Evolutionary conservation across 1,140 invertebrate species (phyloP), one percentile per base, ranked within the genome.

Genomic region (Drosophila cardini): DNA sequence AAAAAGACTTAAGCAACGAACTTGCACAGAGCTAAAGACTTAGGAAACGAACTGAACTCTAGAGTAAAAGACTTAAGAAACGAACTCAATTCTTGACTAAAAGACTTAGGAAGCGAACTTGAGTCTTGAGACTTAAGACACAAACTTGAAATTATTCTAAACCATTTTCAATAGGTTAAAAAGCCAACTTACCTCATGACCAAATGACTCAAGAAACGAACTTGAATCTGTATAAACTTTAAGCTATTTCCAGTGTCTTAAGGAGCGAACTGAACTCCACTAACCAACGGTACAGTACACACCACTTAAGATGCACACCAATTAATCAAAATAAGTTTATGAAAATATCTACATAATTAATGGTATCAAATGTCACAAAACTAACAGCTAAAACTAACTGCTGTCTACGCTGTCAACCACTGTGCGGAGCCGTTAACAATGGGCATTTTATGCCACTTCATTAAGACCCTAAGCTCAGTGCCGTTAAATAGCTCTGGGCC

Each of bases 401-500:
- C 5, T 13, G 36, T 34, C 36, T 4, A 38, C 36, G 11, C 36
- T 38, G 11, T 30, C 67, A 58, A 82, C 81, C 62, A 74, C 40
- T 74, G 40, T 36, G 67, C 42, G 30, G 36, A 52, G 43, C 32
- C 32, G 38, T 76, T 65, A 76, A 69, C 63, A 46, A 76, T 79
- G 53, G 53, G 64, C 67, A 76, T 48, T 78, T 78, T 58, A 52
- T 55, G 72, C 46, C 56, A 46, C 67, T 78, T 81, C 69, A 86
- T 87, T 82, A 78, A 76, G 83, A 36, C 50, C 50, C 48, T 52
- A 46, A 46, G 32, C 48, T 52, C 21, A 63, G 65, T 57, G 26
- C 83, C 78, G 79, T 70, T 87, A 79, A 67, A 55, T 52, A 43
- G 38, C 70, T 69, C 4, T 32, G 26, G 40, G 72, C 32, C 13